These are phyloP conservation scores for Diadumene lineata DNA, from an alignment of 92 coral and sea anemone species.

Conservation along the genomic window DNA sequence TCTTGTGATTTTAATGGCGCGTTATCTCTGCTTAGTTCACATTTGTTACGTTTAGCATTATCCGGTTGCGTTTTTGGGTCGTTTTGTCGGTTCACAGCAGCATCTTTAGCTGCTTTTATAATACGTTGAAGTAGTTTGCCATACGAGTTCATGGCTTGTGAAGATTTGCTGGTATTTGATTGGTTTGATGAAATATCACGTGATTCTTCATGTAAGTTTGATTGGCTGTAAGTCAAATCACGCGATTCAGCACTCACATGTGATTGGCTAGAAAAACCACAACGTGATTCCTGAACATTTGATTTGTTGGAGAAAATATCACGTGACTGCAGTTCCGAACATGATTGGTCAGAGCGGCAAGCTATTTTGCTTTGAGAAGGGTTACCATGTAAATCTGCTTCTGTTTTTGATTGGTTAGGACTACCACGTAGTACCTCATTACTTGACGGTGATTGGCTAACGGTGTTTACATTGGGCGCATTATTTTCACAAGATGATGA, in stretches of 20 bases:
- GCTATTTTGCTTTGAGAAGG: no score
- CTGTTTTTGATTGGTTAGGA: background rate
- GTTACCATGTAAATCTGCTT: background rate
- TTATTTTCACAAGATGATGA: no score
- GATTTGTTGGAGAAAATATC: no score
- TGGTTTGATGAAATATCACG: constrained; percentile 9
- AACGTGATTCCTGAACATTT: no score
- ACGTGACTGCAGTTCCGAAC: no score
- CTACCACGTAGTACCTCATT: background rate
- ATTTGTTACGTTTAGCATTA: background rate
- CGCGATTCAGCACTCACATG: background rate
- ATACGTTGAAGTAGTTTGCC: constrained; percentile 11
- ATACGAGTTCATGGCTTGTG: background rate
- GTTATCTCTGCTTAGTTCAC: background rate
- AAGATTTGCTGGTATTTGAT: constrained; percentile 20
- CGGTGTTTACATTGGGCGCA: background rate
- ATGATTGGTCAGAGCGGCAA: no score
- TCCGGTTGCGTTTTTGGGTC: background rate
- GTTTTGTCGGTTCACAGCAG: constrained; percentile 5
- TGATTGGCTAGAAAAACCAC: no score
- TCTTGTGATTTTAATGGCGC: background rate
- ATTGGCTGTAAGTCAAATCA: background rate
- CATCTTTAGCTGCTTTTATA: constrained; percentile 16
- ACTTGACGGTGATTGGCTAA: constrained; percentile 7
- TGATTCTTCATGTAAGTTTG: background rate